A percentile compares a stretch with the other conserved stretches of the same genome.
Conservation (phyloP, 2,113 vertebrate genomes). For the Sminthopsis crassicaudata region DNA sequence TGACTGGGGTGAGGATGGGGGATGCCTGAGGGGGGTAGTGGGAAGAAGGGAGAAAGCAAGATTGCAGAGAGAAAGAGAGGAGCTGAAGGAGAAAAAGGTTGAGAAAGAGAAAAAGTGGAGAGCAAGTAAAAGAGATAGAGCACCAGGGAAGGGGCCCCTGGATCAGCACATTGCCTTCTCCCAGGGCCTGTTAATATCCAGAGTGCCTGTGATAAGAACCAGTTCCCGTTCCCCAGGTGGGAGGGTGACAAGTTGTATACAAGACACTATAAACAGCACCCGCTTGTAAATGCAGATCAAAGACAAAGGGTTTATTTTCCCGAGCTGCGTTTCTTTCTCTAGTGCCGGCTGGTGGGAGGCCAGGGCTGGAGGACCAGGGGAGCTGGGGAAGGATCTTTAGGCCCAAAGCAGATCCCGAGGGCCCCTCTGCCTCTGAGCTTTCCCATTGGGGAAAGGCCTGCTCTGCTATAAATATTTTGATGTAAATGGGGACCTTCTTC, state of each 20-base stretch:
- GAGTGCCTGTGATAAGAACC: slow-evolving; percentile 86
- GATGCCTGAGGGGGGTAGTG: not conserved
- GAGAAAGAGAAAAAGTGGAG: not conserved
- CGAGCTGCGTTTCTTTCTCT: slow-evolving; percentile 81
- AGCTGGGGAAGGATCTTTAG: not conserved
- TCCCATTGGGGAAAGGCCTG: not conserved
- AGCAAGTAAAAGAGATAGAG: not conserved
- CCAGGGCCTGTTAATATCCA: slow-evolving; percentile 80
- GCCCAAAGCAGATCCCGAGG: not conserved
- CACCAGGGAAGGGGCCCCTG: slow-evolving; percentile 4
- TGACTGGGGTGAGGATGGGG: not conserved
- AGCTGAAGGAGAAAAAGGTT: too few species aligned
- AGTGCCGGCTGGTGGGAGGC: slow-evolving; percentile 13
- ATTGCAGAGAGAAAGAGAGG: too few species aligned
- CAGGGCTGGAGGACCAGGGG: not conserved
- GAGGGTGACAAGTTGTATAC: slow-evolving; percentile 84
- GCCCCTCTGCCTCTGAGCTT: not conserved
- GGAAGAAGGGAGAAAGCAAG: not conserved
- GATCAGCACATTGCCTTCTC: slow-evolving; percentile 70
- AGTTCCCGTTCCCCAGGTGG: slow-evolving; percentile 83
- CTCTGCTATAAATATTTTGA: not conserved
- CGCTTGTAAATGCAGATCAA: slow-evolving; percentile 87
- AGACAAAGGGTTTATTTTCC: slow-evolving; percentile 82
- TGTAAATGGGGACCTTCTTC: not conserved
- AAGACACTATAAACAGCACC: slow-evolving; percentile 83